phyloP scores from a whole-genome alignment of 1,140 invertebrate species.

The Macrosteles quadrilineatus region DNA sequence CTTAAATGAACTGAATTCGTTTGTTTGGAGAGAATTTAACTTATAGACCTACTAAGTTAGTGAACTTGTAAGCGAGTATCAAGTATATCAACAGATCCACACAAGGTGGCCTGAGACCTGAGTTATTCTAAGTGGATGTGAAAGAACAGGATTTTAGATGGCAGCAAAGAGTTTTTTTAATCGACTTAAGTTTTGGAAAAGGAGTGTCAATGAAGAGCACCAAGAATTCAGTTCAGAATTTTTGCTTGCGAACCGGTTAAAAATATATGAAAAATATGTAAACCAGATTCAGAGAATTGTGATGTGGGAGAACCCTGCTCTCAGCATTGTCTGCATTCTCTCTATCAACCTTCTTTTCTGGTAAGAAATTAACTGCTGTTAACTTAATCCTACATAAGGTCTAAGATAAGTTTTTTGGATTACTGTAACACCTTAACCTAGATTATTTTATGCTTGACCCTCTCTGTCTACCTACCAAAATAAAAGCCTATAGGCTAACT shows the following conservation, averaged over 20 bases:
- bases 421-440: too few species aligned
- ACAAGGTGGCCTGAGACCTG: too few species aligned
- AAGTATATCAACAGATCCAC: too few species aligned
- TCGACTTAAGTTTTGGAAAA: conserved; percentile 13
- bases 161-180: neutral
- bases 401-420: too few species aligned
- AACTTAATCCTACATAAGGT: too few species aligned
- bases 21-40: neutral
- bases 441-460: too few species aligned
- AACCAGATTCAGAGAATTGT: conserved; percentile 29
- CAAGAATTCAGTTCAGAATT: neutral
- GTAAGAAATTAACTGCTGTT: conserved; percentile 27
- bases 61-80: neutral
- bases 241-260: conserved; percentile 11
- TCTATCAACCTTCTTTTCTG: conserved; percentile 31
- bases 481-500: too few species aligned
- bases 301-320: conserved; percentile 31
- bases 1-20: neutral
- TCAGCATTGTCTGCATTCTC: conserved; percentile 23
- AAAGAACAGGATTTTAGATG: neutral
- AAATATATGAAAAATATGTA: conserved; percentile 26
- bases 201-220: neutral
- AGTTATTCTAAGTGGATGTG: too few species aligned
- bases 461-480: too few species aligned
- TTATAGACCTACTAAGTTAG: neutral